phyloP scores from a whole-genome alignment of 2,797 vertebrate species.

The Sebastiscus tertius region DNA sequence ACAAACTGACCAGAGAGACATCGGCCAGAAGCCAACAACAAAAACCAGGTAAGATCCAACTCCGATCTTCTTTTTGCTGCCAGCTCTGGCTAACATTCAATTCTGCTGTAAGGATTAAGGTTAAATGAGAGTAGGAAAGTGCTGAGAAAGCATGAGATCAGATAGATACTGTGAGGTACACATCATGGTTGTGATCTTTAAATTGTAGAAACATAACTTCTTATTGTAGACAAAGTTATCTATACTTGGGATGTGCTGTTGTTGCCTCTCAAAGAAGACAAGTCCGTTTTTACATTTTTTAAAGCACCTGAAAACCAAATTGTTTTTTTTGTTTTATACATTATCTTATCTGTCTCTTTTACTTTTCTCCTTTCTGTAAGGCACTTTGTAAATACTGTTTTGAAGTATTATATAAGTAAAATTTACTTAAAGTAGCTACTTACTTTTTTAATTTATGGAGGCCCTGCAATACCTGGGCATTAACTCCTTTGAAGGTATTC shows the following conservation, averaged over 20 bases:
- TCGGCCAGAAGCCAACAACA: not conserved
- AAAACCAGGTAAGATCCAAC: slow-evolving; percentile 47
- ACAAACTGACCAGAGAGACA: slow-evolving; percentile 12
- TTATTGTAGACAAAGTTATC: not conserved
- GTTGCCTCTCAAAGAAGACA: not conserved
- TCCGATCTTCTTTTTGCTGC: not conserved
- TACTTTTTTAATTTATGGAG: not conserved
- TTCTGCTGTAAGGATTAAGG: not conserved
- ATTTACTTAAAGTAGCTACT: not conserved
- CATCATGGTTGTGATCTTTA: not conserved
- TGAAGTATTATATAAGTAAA: not conserved
- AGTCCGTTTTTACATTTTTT: not conserved
- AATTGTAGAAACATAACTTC: not conserved
- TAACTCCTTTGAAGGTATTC: not conserved
- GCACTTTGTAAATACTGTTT: not conserved
- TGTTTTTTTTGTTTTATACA: not conserved
- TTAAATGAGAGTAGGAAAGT: not conserved
- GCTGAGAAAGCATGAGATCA: not conserved
- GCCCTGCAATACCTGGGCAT: not conserved
- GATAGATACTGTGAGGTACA: not conserved
- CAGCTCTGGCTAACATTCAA: not conserved
- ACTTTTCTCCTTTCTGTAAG: not conserved
- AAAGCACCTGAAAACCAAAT: not conserved
- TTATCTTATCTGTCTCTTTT: not conserved
- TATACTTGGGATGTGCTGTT: not conserved